Evolutionary conservation across 2,113 vertebrate species (phyloP).

Genomic region (Saccopteryx bilineata): DNA sequence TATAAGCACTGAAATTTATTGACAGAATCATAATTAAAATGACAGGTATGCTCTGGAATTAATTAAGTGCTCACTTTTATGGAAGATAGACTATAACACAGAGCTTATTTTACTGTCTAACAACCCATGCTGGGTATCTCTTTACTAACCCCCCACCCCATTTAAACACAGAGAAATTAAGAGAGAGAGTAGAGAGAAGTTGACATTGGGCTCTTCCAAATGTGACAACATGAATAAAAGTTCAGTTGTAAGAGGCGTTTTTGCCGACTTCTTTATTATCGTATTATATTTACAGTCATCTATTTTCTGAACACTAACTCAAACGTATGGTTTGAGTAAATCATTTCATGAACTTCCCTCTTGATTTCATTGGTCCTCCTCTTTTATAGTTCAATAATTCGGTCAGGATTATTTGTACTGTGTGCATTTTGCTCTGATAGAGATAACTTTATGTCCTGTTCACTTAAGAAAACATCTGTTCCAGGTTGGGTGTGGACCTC

Average conservation of each 20-base stretch:
- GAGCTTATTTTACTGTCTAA: slow-evolving; percentile 46
- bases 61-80: slow-evolving; percentile 59
- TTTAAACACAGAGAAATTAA: not conserved
- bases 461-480: not conserved
- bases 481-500: not conserved
- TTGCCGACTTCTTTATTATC: not conserved
- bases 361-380: not conserved
- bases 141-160: not conserved
- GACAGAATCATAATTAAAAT: slow-evolving; percentile 67
- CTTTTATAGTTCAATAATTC: not conserved
- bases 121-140: not conserved
- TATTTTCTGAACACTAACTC: slow-evolving; percentile 41
- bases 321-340: not conserved
- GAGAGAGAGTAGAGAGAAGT: not conserved
- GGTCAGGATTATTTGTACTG: not conserved
- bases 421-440: not conserved
- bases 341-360: not conserved
- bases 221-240: not conserved
- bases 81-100: slow-evolving; percentile 42
- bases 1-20: slow-evolving; percentile 33
- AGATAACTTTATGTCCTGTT: not conserved
- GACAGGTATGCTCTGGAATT: slow-evolving; percentile 72
- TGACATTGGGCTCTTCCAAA: not conserved
- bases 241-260: not conserved
- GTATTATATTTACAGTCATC: not conserved